Evolutionary conservation across 2,113 vertebrate genomes (phyloP).

Genomic region (Silurus asotus): DNA sequence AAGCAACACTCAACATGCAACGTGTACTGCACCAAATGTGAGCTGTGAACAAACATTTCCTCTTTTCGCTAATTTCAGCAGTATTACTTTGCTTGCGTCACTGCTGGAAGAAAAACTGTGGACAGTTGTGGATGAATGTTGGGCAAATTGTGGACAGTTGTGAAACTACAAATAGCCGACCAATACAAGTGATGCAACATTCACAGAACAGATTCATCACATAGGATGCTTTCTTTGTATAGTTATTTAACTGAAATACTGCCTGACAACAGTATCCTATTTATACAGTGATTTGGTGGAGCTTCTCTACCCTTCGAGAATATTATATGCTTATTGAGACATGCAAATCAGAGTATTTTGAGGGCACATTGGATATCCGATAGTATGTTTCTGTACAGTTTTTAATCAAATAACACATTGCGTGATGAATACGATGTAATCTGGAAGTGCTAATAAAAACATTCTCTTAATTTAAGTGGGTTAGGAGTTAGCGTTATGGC

Average conservation of each 20-base stretch:
- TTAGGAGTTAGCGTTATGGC: too few species aligned
- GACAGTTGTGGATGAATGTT: neutral
- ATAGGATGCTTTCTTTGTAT: neutral
- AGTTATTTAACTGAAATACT: neutral
- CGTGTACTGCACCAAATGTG: neutral
- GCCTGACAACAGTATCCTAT: neutral
- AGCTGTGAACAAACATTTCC: neutral
- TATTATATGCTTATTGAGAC: neutral
- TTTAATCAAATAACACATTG: too few species aligned
- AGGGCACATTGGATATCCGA: neutral
- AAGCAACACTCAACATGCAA: neutral
- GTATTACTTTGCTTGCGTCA: neutral
- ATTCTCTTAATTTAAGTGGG: too few species aligned
- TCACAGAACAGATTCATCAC: neutral
- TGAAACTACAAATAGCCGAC: neutral
- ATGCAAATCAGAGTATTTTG: neutral
- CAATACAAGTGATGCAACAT: neutral
- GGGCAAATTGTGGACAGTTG: neutral
- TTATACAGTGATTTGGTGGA: neutral
- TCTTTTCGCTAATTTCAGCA: neutral
- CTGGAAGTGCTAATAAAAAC: too few species aligned
- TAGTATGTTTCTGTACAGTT: too few species aligned
- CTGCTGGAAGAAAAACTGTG: neutral
- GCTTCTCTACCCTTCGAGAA: neutral
- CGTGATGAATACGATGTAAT: too few species aligned